A percentile compares a stretch with the other conserved stretches of the same genome.
Conservation (phyloP, 2,113 vertebrate species). For the Microcebus murinus region DNA sequence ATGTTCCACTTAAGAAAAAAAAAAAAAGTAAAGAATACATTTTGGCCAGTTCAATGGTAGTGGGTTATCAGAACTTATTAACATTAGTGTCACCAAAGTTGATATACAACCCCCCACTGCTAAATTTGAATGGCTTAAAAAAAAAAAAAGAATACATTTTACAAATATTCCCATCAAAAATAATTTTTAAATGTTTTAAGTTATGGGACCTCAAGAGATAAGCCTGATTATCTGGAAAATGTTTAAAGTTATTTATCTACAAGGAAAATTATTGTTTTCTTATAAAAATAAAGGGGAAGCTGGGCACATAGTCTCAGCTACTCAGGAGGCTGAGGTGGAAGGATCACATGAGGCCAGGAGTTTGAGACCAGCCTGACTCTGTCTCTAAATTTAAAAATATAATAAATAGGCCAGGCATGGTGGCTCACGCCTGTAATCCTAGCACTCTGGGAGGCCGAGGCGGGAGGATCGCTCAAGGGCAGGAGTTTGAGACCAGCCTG, state of each 20-base stretch:
- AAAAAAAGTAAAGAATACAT: background rate
- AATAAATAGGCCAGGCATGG: too few species aligned
- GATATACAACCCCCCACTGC: too few species aligned
- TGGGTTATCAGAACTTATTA: too few species aligned
- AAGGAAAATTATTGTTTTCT: background rate
- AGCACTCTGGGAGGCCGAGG: too few species aligned
- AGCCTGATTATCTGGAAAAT: background rate
- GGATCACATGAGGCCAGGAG: too few species aligned
- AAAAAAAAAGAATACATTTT: background rate
- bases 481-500: too few species aligned
- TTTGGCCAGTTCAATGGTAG: background rate
- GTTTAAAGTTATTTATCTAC: background rate
- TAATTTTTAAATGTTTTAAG: constrained; percentile 21
- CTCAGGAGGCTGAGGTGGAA: too few species aligned
- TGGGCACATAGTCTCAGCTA: too few species aligned
- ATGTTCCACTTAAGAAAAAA: background rate
- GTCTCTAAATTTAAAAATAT: background rate
- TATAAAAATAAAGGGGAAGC: background rate
- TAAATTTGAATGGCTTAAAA: too few species aligned
- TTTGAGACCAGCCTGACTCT: background rate
- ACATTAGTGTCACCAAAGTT: too few species aligned
- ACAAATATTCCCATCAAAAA: background rate
- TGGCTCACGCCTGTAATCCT: too few species aligned
- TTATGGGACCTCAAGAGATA: background rate
- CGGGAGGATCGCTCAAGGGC: too few species aligned